A percentile compares a stretch with the other conserved stretches of the same genome.
Conservation (phyloP, 2,888 invertebrate genomes). For the Camptogramma bilineatum region DNA sequence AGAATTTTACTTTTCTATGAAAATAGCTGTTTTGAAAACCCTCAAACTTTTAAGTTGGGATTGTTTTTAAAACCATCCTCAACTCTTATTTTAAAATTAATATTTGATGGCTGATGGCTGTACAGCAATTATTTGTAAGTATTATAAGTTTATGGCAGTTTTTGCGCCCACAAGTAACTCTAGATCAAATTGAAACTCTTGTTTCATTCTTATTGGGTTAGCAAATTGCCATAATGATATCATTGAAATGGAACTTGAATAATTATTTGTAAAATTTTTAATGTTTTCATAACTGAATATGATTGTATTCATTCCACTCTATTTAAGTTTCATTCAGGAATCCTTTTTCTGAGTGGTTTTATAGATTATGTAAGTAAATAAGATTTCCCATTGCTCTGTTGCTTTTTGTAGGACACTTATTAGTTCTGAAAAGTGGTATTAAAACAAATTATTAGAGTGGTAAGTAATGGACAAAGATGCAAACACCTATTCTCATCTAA, state of each 20-base stretch:
- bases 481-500: too few species aligned
- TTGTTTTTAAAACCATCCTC: too few species aligned
- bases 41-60: too few species aligned
- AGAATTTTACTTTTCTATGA: too few species aligned
- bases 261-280: slow-evolving; percentile 22
- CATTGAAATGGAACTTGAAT: slow-evolving; percentile 23
- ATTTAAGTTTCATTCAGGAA: slow-evolving; percentile 45
- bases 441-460: too few species aligned
- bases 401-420: too few species aligned
- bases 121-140: slow-evolving; percentile 5
- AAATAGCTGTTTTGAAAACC: too few species aligned
- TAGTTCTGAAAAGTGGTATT: too few species aligned
- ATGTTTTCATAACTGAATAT: slow-evolving; percentile 43
- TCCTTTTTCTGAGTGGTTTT: slow-evolving; percentile 2
- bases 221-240: slow-evolving; percentile 56
- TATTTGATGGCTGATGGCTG: slow-evolving; percentile 16
- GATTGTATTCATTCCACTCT: slow-evolving; percentile 57
- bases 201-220: slow-evolving; percentile 10
- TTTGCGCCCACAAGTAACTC: slow-evolving; percentile 48
- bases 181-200: slow-evolving; percentile 19
- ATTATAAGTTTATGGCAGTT: slow-evolving; percentile 61
- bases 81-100: neutral
- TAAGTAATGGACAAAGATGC: too few species aligned
- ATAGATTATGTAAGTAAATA: slow-evolving; percentile 10
- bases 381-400: slow-evolving; percentile 1